Conservation (phyloP, 2,113 vertebrate genomes). For the Callithrix jacchus region DNA sequence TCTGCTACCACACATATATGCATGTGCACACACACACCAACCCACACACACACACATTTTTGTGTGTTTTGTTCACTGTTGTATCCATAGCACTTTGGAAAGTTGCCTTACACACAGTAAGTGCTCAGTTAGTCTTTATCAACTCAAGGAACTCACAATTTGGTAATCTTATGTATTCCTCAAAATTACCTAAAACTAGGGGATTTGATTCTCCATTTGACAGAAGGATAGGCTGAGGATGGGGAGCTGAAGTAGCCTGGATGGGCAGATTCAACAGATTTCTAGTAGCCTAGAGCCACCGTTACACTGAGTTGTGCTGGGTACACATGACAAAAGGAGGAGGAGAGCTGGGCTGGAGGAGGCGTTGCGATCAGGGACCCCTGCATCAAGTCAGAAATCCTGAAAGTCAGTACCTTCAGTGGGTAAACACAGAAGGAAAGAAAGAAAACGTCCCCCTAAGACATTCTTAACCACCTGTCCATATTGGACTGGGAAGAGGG, state of each 20-base stretch:
- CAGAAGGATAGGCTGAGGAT: neutral
- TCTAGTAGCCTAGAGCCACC: neutral
- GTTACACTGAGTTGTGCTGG: neutral
- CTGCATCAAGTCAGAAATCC: neutral
- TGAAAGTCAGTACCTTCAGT: neutral
- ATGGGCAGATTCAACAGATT: neutral
- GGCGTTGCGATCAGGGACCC: neutral
- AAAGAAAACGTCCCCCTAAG: neutral
- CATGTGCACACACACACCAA: neutral
- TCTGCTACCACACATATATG: too few relatives aligned
- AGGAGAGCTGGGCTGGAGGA: neutral
- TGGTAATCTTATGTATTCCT: neutral
- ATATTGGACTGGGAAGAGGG: neutral
- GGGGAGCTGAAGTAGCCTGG: neutral
- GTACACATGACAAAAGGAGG: neutral
- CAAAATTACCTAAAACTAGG: neutral
- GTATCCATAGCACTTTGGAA: neutral
- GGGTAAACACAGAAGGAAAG: neutral
- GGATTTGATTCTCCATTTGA: neutral
- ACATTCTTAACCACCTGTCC: neutral
- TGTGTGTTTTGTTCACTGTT: neutral
- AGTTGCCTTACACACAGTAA: neutral
- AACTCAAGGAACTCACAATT: neutral
- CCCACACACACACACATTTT: neutral
- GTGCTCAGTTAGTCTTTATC: neutral